These are phyloP conservation scores for Syngnathus rostellatus DNA, from an alignment of 2,797 vertebrate species.

Conservation along the genomic window DNA sequence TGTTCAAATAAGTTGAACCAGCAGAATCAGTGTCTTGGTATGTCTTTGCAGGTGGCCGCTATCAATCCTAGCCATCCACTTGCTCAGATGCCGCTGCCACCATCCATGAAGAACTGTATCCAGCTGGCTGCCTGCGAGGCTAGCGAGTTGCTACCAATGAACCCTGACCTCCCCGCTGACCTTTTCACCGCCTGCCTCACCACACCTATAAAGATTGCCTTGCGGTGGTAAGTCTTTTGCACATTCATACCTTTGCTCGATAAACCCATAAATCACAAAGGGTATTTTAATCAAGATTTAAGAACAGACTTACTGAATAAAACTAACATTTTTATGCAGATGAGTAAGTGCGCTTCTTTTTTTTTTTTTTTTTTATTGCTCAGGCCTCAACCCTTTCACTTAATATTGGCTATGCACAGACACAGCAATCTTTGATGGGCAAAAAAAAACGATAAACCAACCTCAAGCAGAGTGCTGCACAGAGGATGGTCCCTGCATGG, in stretches of 20 bases:
- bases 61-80: slow-evolving; percentile 96
- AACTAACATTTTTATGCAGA: background rate
- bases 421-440: slow-evolving; percentile 24
- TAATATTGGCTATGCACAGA: slow-evolving; percentile 30
- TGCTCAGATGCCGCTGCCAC: slow-evolving; percentile 92
- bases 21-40: background rate
- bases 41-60: slow-evolving; percentile 81
- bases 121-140: slow-evolving; percentile 96
- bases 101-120: slow-evolving; percentile 99
- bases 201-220: slow-evolving; percentile 94
- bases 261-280: background rate
- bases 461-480: slow-evolving; percentile 16
- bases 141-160: slow-evolving; percentile 92
- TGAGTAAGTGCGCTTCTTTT: background rate
- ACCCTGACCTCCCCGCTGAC: slow-evolving; percentile 92
- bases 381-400: slow-evolving; percentile 6
- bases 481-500: slow-evolving; percentile 1
- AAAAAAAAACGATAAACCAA: slow-evolving; percentile 25
- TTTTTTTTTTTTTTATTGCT: background rate
- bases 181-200: slow-evolving; percentile 98
- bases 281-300: background rate
- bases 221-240: slow-evolving; percentile 80
- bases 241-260: too few species aligned
- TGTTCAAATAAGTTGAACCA: background rate
- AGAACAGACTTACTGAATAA: background rate